Evolutionary conservation across 2,113 vertebrate species (phyloP).

Genomic region (Apodemus speciosus): DNA sequence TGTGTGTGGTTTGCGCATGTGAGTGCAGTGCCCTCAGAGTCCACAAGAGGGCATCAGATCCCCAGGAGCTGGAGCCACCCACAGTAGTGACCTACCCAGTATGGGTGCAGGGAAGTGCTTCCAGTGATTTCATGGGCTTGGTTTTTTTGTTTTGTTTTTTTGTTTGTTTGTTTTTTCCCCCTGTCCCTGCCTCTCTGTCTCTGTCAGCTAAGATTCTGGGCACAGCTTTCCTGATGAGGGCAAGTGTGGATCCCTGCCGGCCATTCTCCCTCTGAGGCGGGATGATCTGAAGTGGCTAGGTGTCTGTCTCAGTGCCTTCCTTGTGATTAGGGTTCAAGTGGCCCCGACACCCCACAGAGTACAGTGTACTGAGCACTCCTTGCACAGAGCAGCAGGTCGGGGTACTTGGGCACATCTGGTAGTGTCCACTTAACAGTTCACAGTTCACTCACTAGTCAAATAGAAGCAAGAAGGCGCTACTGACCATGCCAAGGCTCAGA

Average conservation of each 20-base stretch:
- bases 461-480: too few species aligned
- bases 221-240: background rate
- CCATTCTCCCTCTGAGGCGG: background rate
- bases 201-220: too few species aligned
- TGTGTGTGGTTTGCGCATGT: background rate
- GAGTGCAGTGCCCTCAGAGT: background rate
- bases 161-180: background rate
- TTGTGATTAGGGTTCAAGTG: background rate
- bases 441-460: background rate
- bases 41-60: background rate
- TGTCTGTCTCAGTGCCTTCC: background rate
- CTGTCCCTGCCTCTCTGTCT: background rate
- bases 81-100: too few species aligned
- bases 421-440: background rate
- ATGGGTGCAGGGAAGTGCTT: background rate
- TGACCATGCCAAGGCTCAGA: background rate
- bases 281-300: background rate
- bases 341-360: background rate
- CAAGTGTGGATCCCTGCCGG: background rate
- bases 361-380: background rate
- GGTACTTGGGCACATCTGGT: rapidly evolving
- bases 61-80: background rate
- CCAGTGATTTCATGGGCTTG: background rate
- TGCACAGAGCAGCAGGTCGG: background rate
- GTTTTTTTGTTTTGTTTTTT: too few species aligned